Evolutionary conservation across 2,113 vertebrate genomes (phyloP), one percentile per base, ranked within the genome.

Genomic region (Callithrix jacchus): DNA sequence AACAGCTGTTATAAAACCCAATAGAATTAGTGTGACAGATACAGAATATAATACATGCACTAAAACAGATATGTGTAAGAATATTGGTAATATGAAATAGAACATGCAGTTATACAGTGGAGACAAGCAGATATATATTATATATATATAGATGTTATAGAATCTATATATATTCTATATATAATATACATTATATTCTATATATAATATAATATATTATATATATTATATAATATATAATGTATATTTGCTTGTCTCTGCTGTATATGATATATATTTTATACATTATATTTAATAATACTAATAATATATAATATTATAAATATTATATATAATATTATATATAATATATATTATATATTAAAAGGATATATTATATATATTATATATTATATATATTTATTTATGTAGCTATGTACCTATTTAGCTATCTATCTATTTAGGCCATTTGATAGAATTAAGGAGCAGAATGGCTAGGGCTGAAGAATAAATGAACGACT

Each of bases 161-260:
- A n/a, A n/a, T n/a, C n/a, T n/a, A n/a, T n/a, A n/a, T 42, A 42
- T 0, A 14, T 2, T 6, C 0, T 42, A 4, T 42, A 42, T 4
- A 42, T 42, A n/a, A 42, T 42, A 42, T 42, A 42, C 6, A 42
- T 42, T 42, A 42, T 0, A 14, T 2, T 6, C 0, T 42, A 4
- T 42, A 42, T 4, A 42, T 42, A 4, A 4, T 42, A 42, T 4
- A 42, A 42, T 42, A 42, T 42, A 42, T 42, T 5, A 42, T 42
- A 42, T 42, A 42, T 42, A 42, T 42, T 42, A 42, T 42, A 42
- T 42, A 21, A 81, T 40, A 42, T 40, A 80, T 5, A 32, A 2
- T 14, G 16, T 35, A 35, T 3, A 35, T 0, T 5, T n/a, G n/a
- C n/a, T n/a, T n/a, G n/a, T n/a, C n/a, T n/a, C n/a, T n/a, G n/a